Conservation (phyloP, 2,888 invertebrate species). For the Volucella inflata region DNA sequence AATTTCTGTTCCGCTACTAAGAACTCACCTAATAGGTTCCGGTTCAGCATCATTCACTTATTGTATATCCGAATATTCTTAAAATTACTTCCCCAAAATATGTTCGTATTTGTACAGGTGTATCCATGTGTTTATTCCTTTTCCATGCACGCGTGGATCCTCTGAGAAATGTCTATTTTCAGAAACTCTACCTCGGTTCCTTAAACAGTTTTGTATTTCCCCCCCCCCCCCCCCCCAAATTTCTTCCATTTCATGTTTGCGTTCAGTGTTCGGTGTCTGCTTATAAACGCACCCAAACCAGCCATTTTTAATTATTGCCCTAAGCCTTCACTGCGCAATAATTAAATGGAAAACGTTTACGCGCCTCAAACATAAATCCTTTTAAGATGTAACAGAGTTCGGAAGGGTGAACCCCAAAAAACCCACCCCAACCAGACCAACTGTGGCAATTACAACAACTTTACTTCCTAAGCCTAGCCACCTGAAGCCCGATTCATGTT, state of each 20-base stretch:
- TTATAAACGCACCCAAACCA: conserved; percentile 45
- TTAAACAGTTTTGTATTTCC: not conserved
- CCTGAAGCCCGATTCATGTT: conserved; percentile 67
- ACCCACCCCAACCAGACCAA: conserved; percentile 45
- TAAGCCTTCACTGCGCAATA: conserved; percentile 41
- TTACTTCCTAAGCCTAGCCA: conserved; percentile 9
- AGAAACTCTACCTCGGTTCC: no score
- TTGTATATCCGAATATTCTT: no score
- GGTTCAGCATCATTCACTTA: no score
- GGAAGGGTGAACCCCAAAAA: conserved; percentile 18
- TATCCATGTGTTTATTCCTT: no score
- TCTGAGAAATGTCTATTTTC: no score
- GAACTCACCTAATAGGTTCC: no score
- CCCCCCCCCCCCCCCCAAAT: conserved; percentile 15
- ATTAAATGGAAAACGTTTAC: conserved; percentile 67
- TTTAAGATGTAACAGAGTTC: not conserved
- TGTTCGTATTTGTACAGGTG: no score
- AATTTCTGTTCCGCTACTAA: no score
- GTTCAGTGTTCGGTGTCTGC: conserved; percentile 29
- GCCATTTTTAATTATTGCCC: conserved; percentile 56
- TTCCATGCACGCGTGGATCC: no score
- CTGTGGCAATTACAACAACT: not conserved
- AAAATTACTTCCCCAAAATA: no score
- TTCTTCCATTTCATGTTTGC: conserved; percentile 24
- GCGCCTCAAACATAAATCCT: conserved; percentile 59